Conservation (phyloP, 2,113 vertebrate genomes). For the Oreochromis aureus region DNA sequence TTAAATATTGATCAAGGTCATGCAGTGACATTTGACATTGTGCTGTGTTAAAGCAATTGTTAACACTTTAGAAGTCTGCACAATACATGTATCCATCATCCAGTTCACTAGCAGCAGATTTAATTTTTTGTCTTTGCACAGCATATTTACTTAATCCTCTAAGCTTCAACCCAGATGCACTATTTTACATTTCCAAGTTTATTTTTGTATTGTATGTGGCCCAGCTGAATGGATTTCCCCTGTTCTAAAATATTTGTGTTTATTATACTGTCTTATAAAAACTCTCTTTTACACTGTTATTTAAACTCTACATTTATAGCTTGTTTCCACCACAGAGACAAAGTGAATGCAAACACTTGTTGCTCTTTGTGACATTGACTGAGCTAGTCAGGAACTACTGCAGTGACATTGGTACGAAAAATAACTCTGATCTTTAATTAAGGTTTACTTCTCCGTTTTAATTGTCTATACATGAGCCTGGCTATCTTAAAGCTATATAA, state of each 20-base stretch:
- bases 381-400: not conserved
- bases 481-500: not conserved
- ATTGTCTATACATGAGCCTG: not conserved
- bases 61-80: not conserved
- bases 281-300: not conserved
- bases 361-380: not conserved
- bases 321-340: not conserved
- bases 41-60: not conserved
- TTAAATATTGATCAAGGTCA: slow-evolving; percentile 8
- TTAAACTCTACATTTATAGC: not conserved
- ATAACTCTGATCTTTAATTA: not conserved
- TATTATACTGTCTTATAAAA: not conserved
- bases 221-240: not conserved
- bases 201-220: not conserved
- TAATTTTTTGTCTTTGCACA: not conserved
- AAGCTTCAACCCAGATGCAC: not conserved
- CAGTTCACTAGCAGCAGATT: not conserved
- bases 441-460: not conserved
- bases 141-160: not conserved
- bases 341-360: not conserved
- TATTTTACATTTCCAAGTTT: not conserved
- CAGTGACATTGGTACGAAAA: not conserved
- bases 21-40: not conserved
- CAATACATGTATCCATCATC: not conserved
- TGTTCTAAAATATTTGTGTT: not conserved